phyloP scores from a whole-genome alignment of 2,797 vertebrate genomes.

The Champsocephalus gunnari region DNA sequence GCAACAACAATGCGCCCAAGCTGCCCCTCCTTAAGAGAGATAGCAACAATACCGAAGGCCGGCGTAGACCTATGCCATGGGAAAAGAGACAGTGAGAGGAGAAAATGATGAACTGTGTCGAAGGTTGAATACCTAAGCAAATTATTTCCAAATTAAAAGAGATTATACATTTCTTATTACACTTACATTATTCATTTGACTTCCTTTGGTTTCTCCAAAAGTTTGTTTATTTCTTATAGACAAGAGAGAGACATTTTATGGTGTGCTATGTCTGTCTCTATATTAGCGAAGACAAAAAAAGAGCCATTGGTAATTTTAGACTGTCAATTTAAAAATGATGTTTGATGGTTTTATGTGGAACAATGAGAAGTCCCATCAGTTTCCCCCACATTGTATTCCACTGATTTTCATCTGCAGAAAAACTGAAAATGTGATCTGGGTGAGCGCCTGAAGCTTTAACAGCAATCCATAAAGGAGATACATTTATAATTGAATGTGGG shows the following conservation, averaged over 20 bases:
- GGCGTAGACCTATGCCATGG: too few relatives aligned
- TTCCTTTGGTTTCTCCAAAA: background rate
- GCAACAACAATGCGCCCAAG: too few relatives aligned
- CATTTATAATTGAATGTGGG: constrained; percentile 50
- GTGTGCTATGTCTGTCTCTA: background rate
- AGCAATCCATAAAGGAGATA: background rate
- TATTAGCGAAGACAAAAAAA: too few relatives aligned
- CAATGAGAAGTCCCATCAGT: constrained; percentile 22
- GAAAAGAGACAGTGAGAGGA: too few relatives aligned
- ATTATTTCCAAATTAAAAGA: background rate
- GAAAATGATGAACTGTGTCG: too few relatives aligned
- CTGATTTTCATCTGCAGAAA: constrained; percentile 38
- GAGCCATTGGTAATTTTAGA: too few relatives aligned
- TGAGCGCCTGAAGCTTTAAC: constrained; percentile 37
- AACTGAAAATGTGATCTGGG: constrained; percentile 41
- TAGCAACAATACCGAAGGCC: too few relatives aligned
- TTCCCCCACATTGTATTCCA: constrained; percentile 2
- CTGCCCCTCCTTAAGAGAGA: too few relatives aligned
- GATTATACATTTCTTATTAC: background rate
- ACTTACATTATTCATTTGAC: background rate
- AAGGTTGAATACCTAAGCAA: too few relatives aligned
- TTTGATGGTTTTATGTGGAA: constrained; percentile 34
- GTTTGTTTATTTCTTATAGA: constrained; percentile 8
- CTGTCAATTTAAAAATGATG: constrained; percentile 15
- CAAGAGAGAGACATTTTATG: background rate